These are phyloP conservation scores for Chondrilla cf. caribensis DNA, from an alignment of 37 sponge, comb jelly and placozoan species.

Conservation along the genomic window DNA sequence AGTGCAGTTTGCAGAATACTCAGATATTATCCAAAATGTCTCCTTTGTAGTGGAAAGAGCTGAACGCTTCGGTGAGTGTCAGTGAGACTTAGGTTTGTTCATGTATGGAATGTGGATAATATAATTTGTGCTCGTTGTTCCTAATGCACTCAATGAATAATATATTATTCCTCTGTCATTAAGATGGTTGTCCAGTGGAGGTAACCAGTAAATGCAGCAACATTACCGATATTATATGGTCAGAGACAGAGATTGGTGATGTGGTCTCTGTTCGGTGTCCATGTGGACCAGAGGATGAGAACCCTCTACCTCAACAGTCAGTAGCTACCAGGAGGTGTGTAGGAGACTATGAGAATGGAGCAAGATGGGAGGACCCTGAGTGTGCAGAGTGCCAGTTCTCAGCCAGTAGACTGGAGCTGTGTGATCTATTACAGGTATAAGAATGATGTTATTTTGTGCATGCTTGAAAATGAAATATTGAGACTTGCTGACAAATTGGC, in stretches of 20 bases:
- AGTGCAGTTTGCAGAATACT: background rate
- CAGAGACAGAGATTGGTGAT: conserved; percentile 39
- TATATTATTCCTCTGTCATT: no score
- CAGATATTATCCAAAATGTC: background rate
- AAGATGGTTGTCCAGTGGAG: conserved; percentile 21
- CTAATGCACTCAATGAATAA: no score
- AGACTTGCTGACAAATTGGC: no score
- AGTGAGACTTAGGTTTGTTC: no score
- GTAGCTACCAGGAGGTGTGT: conserved; percentile 44
- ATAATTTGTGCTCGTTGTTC: no score
- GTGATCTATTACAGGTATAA: conserved; percentile 36
- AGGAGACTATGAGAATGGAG: conserved; percentile 46
- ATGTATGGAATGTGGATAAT: no score
- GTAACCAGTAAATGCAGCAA: background rate
- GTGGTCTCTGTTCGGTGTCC: conserved; percentile 29
- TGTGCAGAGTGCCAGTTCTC: conserved; percentile 31
- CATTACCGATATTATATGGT: conserved; percentile 5
- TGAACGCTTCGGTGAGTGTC: background rate
- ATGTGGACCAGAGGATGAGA: conserved; percentile 3
- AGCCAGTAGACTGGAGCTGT: conserved; percentile 3
- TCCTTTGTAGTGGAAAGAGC: background rate
- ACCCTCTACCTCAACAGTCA: background rate
- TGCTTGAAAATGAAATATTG: no score
- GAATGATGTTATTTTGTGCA: no score
- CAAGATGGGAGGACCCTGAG: conserved; percentile 30